Base-by-base conservation (phyloP, 2,113 vertebrate genomes). In the Glaucomys volans region DNA sequence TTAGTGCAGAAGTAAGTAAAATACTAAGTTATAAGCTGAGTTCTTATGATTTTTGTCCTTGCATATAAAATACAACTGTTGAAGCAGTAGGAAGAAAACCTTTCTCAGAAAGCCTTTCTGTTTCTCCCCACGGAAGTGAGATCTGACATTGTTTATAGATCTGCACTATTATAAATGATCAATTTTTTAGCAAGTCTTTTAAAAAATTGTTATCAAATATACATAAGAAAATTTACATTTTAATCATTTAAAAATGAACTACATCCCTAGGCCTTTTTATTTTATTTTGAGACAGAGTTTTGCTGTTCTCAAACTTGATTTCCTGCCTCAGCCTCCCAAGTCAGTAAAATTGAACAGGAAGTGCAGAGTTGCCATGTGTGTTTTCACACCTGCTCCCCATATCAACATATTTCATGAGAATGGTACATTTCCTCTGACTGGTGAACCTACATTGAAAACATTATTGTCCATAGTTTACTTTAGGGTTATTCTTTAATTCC, bases 41-140 rank as follows among this genome's bases (percentile, higher is more conserved):
- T 62, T 83, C 52, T 92, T 81, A 62, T 26, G 59, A 24, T 64
- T 47, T 87, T 82, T 80, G 75, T 54, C 76, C 57, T 82, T 54
- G 37, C 59, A 50, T 37, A 28, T 79, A 30, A 77, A 87, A 37
- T 66, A 74, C 12, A 89, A 13, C 10, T 54, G 13, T 91, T 91
- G 72, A 87, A 67, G 30, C 26, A 88, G 37, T 35, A 28, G 37
- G 40, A 64, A 47, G 76, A 71, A 52, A 40, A 59, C 30, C 81
- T 80, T 28, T 74, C 40, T 57, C 37, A 28, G 50, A 74, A 64
- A 54, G 22, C 52, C 37, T 66, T 83, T 50, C 18, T 77, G 2
- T 69, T 66, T 59, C 11, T 81, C 47, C 40, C 40, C 16, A 37
- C 71, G 69, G n/a, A 93, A 66, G 40, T 87, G 59, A 62, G 37